Base-by-base conservation (phyloP, 2,888 invertebrate species). In the Hirtodrosophila alboralis region DNA sequence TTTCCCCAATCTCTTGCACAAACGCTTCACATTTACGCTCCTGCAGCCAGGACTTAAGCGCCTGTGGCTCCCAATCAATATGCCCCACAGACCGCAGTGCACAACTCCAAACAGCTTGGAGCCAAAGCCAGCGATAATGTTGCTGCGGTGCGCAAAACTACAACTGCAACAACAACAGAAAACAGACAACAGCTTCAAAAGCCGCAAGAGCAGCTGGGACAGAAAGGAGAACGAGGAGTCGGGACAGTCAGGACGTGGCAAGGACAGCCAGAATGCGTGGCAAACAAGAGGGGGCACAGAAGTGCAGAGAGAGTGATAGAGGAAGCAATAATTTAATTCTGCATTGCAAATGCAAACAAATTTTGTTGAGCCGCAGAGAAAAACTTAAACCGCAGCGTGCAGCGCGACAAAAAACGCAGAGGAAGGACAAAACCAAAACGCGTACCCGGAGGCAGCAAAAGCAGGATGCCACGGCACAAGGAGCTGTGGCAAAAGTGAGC, bases 251-350 rank as follows among this genome's bases (percentile, higher is more conserved):
- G 67, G 45, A 52, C 33, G 33, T 36, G 36, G 60, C 62, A 56
- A 53, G 43, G 51, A 58, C 53, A 49, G 16, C 43, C 48, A 53
- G 52, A 48, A 48, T 51, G 64, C 64, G 37, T 14, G 27, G 65
- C 65, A 62, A 53, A 69, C 40, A 59, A 28, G 26, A 18, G 9
- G 14, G 8, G 23, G 14, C 51, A 23, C 23, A 7, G 21, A 41
- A 51, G 36, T 8, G 51, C 40, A 28, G 12, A 31, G 12, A 31
- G 51, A 60, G 62, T 48, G 63, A 57, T 58, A 68, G 78, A 83
- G 78, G 86, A 85, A 83, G 76, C 78, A 78, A 84, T 86, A 86
- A 85, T 85, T 86, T 80, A 84, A 86, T 85, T 85, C 76, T 67
- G 75, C 80, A 72, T 72, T 79, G 83, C 69, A 76, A 83, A 80